Evolutionary conservation across 2,888 invertebrate genomes (phyloP).

Genomic region (Rhaphigaster nebulosa): DNA sequence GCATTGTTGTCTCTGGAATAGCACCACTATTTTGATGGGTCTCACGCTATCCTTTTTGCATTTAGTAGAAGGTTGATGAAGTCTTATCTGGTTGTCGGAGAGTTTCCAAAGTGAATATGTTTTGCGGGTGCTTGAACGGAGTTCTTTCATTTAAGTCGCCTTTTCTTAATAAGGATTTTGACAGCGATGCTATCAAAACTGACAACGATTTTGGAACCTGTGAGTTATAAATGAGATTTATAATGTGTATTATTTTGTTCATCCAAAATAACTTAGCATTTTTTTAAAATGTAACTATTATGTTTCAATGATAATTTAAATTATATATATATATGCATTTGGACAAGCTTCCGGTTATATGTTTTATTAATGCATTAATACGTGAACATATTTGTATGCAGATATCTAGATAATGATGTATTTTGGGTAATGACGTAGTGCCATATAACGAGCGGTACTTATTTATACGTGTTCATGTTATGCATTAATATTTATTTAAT

Average conservation of each 20-base stretch:
- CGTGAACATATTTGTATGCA: too few species aligned
- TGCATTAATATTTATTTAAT: too few species aligned
- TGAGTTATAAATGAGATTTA: not conserved
- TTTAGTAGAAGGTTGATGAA: not conserved
- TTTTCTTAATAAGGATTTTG: not conserved
- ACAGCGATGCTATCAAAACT: not conserved
- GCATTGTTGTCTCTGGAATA: not conserved
- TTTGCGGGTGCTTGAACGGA: slow-evolving; percentile 1
- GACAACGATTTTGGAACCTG: slow-evolving; percentile 23
- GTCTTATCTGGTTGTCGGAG: not conserved
- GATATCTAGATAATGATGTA: too few species aligned
- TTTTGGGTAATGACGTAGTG: too few species aligned
- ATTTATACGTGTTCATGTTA: too few species aligned
- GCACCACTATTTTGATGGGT: not conserved
- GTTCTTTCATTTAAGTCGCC: not conserved
- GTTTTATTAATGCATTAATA: too few species aligned
- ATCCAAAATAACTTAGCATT: not conserved
- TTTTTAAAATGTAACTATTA: too few species aligned
- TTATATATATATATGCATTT: too few species aligned
- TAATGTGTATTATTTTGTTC: not conserved
- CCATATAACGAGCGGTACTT: too few species aligned
- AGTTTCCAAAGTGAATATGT: not conserved
- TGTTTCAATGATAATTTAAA: too few species aligned
- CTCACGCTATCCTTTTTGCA: not conserved
- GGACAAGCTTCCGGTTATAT: too few species aligned